phyloP scores from a whole-genome alignment of 2,113 vertebrate genomes.

The Glaucomys volans region DNA sequence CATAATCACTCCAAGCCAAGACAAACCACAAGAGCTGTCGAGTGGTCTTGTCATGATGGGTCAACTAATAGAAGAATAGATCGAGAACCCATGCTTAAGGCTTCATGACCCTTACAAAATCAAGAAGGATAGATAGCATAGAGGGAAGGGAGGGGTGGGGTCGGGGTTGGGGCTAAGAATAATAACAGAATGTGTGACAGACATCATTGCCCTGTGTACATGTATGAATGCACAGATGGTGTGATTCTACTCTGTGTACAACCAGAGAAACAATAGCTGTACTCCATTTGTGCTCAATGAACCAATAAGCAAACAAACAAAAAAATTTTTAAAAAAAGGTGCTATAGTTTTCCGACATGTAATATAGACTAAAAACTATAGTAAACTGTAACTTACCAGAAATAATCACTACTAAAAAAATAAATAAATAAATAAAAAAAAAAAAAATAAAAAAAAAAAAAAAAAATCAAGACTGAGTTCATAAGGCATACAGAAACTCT shows the following conservation, averaged over 20 bases:
- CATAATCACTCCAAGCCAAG: not conserved
- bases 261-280: too few relatives aligned
- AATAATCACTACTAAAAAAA: constrained; percentile 60
- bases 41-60: not conserved
- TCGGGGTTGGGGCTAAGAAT: too few relatives aligned
- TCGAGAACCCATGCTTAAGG: not conserved
- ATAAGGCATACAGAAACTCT: not conserved
- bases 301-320: too few relatives aligned
- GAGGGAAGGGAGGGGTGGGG: too few relatives aligned
- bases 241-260: too few relatives aligned
- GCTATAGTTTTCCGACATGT: constrained; percentile 6
- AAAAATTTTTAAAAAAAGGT: not conserved
- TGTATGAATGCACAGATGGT: too few relatives aligned
- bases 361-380: constrained; percentile 45
- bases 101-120: not conserved
- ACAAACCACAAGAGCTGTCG: not conserved
- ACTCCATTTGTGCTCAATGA: too few relatives aligned
- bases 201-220: too few relatives aligned
- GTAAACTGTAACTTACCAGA: constrained; percentile 57
- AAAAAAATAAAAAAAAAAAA: too few relatives aligned
- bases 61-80: not conserved
- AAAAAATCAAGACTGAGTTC: not conserved
- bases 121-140: too few relatives aligned
- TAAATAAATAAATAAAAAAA: too few relatives aligned
- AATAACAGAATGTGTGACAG: too few relatives aligned